Base-by-base conservation (phyloP, 64 coral and sea anemone species). In the Orbicella faveolata region DNA sequence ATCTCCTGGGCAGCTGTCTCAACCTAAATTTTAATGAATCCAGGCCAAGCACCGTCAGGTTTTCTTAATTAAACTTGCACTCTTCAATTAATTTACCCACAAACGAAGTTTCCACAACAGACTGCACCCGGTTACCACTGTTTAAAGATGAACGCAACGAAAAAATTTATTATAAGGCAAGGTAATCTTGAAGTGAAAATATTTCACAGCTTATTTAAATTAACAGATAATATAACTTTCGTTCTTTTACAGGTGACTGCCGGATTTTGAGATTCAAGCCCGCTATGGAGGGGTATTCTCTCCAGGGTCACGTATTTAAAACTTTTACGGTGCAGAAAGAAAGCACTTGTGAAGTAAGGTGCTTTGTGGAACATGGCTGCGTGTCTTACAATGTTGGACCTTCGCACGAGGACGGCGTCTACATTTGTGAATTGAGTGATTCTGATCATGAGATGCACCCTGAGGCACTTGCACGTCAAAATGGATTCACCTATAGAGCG, bases 401-500 rank as follows among this genome's bases (percentile, higher is more conserved):
- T n/a, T 61, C 48, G 48, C 23, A 48, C 23, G 52, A 16, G 13
- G 44, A 79, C 23, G 77, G 19, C 23, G 9, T 6, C 4, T 11
- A 55, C 9, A 79, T 25, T 2, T 79, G 77, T 25, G 51, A 79
- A 57, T 30, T 79, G 52, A 79, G 77, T 41, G 54, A 55, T 20
- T 79, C 44, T 57, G 77, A 79, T 44, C 77, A 79, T 41, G 3
- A 79, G 33, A 79, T 33, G 23, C 20, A 79, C 25, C 77, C 77
- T 11, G 48, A 59, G 11, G 19, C 18, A 16, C 52, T 79, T 48
- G 1, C 6, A 23, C 52, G 77, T 57, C 41, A 11, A 79, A 26
- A 55, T 79, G 77, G 77, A 79, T 54, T 52, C 77, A n/a, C 3
- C 9, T 79, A 79, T 11, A 21, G 54, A 30, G 1, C 77, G 54